Conservation (phyloP, 64 coral and sea anemone genomes). For the Astreopora myriophthalma region DNA sequence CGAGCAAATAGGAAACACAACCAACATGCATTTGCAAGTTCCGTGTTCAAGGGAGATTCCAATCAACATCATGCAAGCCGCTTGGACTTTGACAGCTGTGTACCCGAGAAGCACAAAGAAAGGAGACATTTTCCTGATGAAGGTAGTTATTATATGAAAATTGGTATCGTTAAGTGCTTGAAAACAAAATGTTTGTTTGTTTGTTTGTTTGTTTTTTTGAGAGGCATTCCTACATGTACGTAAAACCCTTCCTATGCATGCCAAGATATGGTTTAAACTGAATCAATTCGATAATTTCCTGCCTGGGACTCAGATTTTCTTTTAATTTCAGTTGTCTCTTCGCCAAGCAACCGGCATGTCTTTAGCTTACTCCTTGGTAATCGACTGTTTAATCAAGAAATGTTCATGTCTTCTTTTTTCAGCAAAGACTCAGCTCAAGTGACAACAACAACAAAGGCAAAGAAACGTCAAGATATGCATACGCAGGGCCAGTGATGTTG, state of each 20-base stretch:
- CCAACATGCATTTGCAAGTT: constrained; percentile 78
- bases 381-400: no score
- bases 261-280: no score
- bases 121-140: constrained; percentile 89
- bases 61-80: constrained; percentile 78
- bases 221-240: no score
- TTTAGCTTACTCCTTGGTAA: no score
- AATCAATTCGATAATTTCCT: no score
- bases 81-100: constrained; percentile 65
- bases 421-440: constrained; percentile 67
- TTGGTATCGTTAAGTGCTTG: no score
- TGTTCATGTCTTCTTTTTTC: background rate
- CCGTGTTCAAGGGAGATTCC: constrained; percentile 85
- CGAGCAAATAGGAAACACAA: constrained; percentile 92
- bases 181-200: background rate
- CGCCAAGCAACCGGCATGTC: no score
- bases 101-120: constrained; percentile 75
- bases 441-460: background rate
- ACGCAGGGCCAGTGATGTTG: no score
- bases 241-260: no score
- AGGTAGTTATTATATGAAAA: constrained; percentile 48
- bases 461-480: no score
- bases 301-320: no score
- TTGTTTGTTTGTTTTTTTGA: background rate
- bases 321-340: no score